A percentile compares a stretch with the other conserved stretches of the same genome.
Evolutionary conservation across 2,113 vertebrate genomes (phyloP).

Genomic region (Pterocles orientalis): DNA sequence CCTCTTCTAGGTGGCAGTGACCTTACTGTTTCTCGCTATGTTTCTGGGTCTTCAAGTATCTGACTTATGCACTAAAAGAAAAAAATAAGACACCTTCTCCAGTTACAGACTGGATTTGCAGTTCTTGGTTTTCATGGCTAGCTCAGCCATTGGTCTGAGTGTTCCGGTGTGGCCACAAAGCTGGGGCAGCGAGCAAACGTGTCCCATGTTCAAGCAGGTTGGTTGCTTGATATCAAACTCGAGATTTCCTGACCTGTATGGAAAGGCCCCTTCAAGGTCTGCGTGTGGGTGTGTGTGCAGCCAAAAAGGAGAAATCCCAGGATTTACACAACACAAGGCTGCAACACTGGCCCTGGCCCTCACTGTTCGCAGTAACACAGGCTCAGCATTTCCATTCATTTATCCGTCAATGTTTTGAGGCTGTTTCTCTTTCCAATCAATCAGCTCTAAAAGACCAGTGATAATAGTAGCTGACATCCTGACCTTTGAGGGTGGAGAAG

Average conservation of each 20-base stretch:
- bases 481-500: not conserved
- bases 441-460: not conserved
- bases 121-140: not conserved
- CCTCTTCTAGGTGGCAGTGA: not conserved
- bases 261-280: not conserved
- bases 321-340: not conserved
- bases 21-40: not conserved
- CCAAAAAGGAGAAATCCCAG: not conserved
- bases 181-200: accelerated
- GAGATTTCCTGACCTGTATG: not conserved
- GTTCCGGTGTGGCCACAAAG: not conserved
- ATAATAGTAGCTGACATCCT: not conserved
- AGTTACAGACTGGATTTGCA: not conserved
- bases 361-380: not conserved
- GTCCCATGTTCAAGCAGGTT: not conserved
- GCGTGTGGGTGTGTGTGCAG: not conserved
- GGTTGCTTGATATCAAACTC: not conserved
- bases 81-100: not conserved
- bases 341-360: not conserved
- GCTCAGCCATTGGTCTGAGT: too few relatives aligned
- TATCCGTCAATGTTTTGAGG: not conserved
- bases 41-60: not conserved
- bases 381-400: not conserved
- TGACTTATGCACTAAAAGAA: not conserved
- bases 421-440: not conserved